Percentiles rank a stretch among this genome's conserved stretches.
Conservation (phyloP, 2,888 invertebrate species). For the Dolomedes plantarius region DNA sequence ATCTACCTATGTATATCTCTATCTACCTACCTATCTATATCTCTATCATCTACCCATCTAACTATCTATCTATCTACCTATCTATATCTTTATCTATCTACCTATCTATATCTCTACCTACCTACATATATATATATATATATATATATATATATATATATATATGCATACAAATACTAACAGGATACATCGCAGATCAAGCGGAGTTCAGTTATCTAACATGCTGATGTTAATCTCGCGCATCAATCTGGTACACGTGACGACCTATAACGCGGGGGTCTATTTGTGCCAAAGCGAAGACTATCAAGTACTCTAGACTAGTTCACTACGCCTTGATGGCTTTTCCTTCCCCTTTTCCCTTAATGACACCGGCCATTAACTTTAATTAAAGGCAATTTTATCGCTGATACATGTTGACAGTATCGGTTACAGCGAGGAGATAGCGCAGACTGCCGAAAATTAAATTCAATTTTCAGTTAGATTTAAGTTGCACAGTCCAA, state of each 20-base stretch:
- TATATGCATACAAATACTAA: no score
- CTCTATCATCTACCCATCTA: no score
- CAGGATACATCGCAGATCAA: no score
- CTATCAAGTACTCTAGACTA: not conserved
- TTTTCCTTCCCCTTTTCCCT: constrained; percentile 2
- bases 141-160: no score
- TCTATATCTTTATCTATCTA: no score
- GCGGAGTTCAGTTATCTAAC: no score
- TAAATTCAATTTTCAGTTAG: constrained; percentile 33
- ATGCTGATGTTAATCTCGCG: not conserved
- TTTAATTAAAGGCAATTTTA: constrained; percentile 63
- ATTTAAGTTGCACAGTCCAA: constrained; percentile 2
- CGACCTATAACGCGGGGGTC: not conserved
- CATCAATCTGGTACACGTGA: not conserved
- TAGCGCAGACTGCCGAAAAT: constrained; percentile 27
- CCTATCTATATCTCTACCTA: no score
- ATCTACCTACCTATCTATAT: no score
- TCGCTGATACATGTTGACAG: constrained; percentile 51
- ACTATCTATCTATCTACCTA: no score
- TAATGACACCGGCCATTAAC: constrained; percentile 53
- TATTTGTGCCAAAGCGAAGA: not conserved
- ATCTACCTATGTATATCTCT: no score
- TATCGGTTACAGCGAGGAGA: constrained; percentile 18
- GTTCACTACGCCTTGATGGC: constrained; percentile 5
- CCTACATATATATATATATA: no score